Conservation (phyloP, 1,140 invertebrate genomes). For the Seison nebaliae region DNA sequence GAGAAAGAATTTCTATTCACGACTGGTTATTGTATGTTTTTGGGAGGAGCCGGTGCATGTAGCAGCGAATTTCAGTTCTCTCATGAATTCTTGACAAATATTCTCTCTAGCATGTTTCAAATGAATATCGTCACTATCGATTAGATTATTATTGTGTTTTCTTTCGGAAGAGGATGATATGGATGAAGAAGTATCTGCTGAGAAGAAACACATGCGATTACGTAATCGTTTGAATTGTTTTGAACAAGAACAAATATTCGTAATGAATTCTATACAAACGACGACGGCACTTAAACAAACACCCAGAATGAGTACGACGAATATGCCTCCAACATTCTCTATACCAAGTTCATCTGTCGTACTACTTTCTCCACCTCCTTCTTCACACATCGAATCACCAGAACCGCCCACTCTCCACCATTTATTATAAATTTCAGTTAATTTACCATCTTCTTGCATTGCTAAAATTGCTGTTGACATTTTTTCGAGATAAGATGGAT, state of each 20-base stretch:
- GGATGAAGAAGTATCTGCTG: too few species aligned
- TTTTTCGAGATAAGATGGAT: slow-evolving; percentile 15
- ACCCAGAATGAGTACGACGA: slow-evolving; percentile 71
- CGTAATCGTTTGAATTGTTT: too few species aligned
- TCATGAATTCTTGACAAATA: too few species aligned
- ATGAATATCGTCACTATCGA: too few species aligned
- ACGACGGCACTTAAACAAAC: slow-evolving; percentile 62
- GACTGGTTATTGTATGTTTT: too few species aligned
- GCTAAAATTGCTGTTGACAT: slow-evolving; percentile 11
- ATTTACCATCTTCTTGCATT: slow-evolving; percentile 13
- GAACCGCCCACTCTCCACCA: slow-evolving; percentile 38
- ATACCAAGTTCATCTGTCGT: slow-evolving; percentile 17
- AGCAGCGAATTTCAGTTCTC: too few species aligned
- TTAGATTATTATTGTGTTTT: too few species aligned
- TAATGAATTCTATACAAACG: slow-evolving; percentile 73
- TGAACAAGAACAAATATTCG: slow-evolving; percentile 44
- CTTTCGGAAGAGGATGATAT: too few species aligned
- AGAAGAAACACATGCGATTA: too few species aligned
- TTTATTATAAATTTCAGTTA: slow-evolving; percentile 13
- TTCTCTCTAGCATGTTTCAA: too few species aligned
- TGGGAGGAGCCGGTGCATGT: too few species aligned
- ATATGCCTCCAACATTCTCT: slow-evolving; percentile 44
- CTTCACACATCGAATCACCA: slow-evolving; percentile 45
- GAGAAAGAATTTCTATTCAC: too few species aligned
- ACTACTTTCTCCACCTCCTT: slow-evolving; percentile 18